Percentiles rank a stretch among this genome's conserved stretches.
Evolutionary conservation across 2,113 vertebrate species (phyloP).

Genomic region (Columbina picui): DNA sequence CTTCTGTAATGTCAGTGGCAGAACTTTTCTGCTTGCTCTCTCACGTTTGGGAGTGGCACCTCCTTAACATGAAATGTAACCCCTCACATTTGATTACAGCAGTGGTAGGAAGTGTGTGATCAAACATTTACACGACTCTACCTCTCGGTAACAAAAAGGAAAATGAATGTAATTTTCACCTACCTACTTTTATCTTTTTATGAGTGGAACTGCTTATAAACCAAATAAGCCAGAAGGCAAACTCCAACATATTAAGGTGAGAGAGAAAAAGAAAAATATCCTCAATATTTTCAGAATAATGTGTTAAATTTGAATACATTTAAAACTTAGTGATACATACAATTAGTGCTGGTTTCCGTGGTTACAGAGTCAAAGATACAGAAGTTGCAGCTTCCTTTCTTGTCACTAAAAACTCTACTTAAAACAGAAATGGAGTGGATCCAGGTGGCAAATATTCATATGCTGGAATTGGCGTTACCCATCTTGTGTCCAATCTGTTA

Average conservation of each 20-base stretch:
- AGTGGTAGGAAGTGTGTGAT: conserved; percentile 6
- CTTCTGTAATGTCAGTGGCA: background rate
- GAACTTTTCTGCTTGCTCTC: background rate
- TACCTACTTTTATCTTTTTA: conserved; percentile 33
- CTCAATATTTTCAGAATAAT: conserved; percentile 48
- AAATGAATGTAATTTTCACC: conserved; percentile 56
- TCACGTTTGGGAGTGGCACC: background rate
- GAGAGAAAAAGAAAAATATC: conserved; percentile 39
- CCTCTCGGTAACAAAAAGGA: conserved; percentile 39
- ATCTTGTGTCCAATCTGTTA: conserved; percentile 51
- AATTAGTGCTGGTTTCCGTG: conserved; percentile 59
- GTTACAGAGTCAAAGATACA: conserved; percentile 45
- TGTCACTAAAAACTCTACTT: conserved; percentile 27
- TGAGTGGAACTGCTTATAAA: conserved; percentile 2
- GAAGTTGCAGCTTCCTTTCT: conserved; percentile 29
- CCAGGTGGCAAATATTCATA: conserved; percentile 45
- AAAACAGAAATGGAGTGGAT: conserved; percentile 47
- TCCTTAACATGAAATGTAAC: background rate
- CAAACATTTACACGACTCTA: conserved; percentile 53
- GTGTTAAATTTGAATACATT: conserved; percentile 60
- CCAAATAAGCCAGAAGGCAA: conserved; percentile 57
- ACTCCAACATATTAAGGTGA: conserved; percentile 42
- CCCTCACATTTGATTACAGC: background rate
- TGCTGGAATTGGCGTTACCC: background rate
- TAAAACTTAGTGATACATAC: conserved; percentile 53